Evolutionary conservation across 2,888 invertebrate genomes (phyloP), one percentile per base, ranked within the genome.

Genomic region (Chesias legatella): DNA sequence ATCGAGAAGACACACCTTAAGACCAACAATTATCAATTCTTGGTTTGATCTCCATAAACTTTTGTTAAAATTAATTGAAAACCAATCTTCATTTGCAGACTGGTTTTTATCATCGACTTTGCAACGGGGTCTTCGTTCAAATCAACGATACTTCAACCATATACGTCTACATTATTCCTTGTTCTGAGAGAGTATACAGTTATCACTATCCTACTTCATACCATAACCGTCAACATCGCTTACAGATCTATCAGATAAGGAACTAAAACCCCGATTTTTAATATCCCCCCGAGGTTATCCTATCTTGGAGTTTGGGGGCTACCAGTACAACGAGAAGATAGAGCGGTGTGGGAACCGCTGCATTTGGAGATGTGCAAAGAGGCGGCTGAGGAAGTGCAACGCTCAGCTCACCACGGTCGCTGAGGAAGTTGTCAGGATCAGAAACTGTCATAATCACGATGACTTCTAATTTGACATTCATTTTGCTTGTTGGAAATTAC

Each of bases 271-370:
- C 0, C 29, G 48, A 0, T 76, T 69, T 34, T 34, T 53, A 17
- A 63, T 35, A 1, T 1, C 58, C 63, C 0, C 62, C 17, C 21
- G 75, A 73, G 3, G 68, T 68, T 43, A 37, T 25, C 73, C 70
- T 0, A 37, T 63, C 6, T 49, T 78, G 57, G 24, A 51, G 3
- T 26, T 65, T 6, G 65, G 56, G 4, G 1, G 23, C 3, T 63
- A 74, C 28, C 55, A 69, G 1, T 79, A 60, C 39, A 66, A 74
- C 45, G 67, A 58, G 24, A 53, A 65, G 9, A 73, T 62, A 13
- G 66, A 70, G 32, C 63, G 65, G 3, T 33, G 41, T 6, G 13
- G 24, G 0, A 31, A 36, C n/a, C 13, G 11, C 6, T 6, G 27
- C 22, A 10, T 30, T 1, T 45, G 41, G 43, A 28, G 31, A 17